Evolutionary conservation across 2,113 vertebrate genomes (phyloP).

Genomic region (Colossoma macropomum): DNA sequence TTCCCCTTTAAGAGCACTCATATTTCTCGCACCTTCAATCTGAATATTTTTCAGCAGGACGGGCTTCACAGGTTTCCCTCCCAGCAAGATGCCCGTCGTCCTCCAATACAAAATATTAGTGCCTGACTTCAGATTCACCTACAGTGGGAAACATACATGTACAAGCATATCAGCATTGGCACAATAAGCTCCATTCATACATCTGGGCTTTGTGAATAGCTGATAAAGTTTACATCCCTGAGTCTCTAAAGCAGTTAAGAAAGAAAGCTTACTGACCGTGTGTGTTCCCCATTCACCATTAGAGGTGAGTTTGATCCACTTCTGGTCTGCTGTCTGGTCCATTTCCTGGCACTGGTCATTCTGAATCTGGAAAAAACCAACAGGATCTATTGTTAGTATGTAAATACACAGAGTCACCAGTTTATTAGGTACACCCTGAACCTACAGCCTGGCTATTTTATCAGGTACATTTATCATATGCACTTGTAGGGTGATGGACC

Average conservation of each 20-base stretch:
- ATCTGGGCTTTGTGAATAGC: too few species aligned
- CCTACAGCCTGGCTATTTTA: too few species aligned
- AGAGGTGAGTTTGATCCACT: constrained; percentile 93
- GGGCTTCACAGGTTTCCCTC: constrained; percentile 89
- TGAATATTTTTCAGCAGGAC: constrained; percentile 94
- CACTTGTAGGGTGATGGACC: too few species aligned
- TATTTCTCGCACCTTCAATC: constrained; percentile 84
- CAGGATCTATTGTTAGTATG: background rate
- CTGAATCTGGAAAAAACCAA: constrained; percentile 83
- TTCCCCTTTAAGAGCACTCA: too few species aligned
- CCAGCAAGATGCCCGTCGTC: constrained; percentile 92
- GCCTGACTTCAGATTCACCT: constrained; percentile 94
- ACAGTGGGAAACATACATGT: constrained; percentile 17
- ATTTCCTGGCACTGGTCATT: constrained; percentile 98
- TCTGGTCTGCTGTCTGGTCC: constrained; percentile 84
- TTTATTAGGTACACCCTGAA: too few species aligned
- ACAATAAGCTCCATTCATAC: too few species aligned
- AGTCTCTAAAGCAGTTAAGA: background rate
- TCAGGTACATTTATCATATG: too few species aligned
- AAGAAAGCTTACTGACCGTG: constrained; percentile 78
- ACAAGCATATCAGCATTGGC: background rate
- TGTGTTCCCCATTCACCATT: constrained; percentile 92
- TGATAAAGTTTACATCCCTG: too few species aligned
- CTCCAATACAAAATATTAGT: constrained; percentile 98
- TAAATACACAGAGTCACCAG: too few species aligned